A percentile compares a stretch with the other conserved stretches of the same genome.
Conservation (phyloP, 2,888 invertebrate genomes). For the Caenorhabditis panamensis region DNA sequence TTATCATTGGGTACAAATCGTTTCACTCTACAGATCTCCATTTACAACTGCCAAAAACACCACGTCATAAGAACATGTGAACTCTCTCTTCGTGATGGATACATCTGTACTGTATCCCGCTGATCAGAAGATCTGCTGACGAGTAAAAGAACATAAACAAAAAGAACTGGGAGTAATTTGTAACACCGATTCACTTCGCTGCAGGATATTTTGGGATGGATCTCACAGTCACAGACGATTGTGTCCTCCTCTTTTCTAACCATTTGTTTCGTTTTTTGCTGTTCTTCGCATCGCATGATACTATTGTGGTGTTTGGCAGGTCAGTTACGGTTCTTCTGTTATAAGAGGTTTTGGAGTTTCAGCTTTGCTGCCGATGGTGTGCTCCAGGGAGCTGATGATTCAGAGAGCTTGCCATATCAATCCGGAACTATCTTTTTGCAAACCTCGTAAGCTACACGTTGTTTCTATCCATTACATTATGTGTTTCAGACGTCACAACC, state of each 20-base stretch:
- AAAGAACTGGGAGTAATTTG: background rate
- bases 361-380: background rate
- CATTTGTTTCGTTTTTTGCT: background rate
- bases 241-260: background rate
- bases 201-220: background rate
- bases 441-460: constrained; percentile 36
- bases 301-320: background rate
- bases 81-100: background rate
- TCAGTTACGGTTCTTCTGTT: background rate
- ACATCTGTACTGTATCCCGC: background rate
- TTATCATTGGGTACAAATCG: too few relatives aligned
- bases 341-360: background rate
- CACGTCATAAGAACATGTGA: constrained; percentile 2
- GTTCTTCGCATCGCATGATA: too few relatives aligned
- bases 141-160: background rate
- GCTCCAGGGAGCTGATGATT: constrained; percentile 38
- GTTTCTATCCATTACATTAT: background rate
- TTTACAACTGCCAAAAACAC: background rate
- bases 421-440: constrained; percentile 43
- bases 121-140: constrained; percentile 1
- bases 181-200: background rate
- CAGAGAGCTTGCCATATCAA: constrained; percentile 37
- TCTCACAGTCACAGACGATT: too few relatives aligned
- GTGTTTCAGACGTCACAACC: constrained; percentile 16
- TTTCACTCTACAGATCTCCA: background rate